phyloP scores from a whole-genome alignment of 2,888 invertebrate genomes.

The Lottia gigantea region DNA sequence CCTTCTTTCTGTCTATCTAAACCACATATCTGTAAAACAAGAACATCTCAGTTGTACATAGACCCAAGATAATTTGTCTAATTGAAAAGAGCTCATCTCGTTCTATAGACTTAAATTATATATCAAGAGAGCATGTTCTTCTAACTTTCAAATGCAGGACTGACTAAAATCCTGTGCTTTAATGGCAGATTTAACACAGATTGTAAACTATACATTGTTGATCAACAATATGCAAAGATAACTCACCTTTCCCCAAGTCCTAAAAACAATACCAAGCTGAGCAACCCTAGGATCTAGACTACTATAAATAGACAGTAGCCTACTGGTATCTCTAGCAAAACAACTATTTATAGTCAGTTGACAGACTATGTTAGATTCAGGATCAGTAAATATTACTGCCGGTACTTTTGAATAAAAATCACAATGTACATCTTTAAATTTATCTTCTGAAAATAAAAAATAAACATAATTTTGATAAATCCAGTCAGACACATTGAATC shows the following conservation, averaged over 20 bases:
- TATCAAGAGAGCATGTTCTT: too few species aligned
- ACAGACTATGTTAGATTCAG: conserved; percentile 48
- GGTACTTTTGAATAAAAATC: conserved; percentile 67
- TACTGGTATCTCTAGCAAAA: conserved; percentile 71
- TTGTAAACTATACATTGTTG: background rate
- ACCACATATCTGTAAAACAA: conserved; percentile 63
- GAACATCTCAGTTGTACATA: background rate
- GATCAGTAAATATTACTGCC: conserved; percentile 60
- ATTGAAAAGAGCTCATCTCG: too few species aligned
- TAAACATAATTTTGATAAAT: too few species aligned
- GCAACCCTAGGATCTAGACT: conserved; percentile 70
- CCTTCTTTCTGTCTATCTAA: conserved; percentile 70
- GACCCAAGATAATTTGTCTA: too few species aligned
- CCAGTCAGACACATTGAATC: too few species aligned
- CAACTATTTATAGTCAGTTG: conserved; percentile 65
- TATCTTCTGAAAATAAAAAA: conserved; percentile 38
- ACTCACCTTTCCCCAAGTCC: conserved; percentile 69
- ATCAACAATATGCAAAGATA: background rate
- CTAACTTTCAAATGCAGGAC: too few species aligned
- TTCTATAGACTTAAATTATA: too few species aligned
- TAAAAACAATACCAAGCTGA: conserved; percentile 66
- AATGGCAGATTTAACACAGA: too few species aligned
- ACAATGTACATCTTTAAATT: conserved; percentile 58
- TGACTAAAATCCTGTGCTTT: too few species aligned
- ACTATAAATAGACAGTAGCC: conserved; percentile 70